Percentiles rank a stretch among this genome's conserved stretches.
Conservation (phyloP, 2,113 vertebrate species). For the Leiothrix lutea region DNA sequence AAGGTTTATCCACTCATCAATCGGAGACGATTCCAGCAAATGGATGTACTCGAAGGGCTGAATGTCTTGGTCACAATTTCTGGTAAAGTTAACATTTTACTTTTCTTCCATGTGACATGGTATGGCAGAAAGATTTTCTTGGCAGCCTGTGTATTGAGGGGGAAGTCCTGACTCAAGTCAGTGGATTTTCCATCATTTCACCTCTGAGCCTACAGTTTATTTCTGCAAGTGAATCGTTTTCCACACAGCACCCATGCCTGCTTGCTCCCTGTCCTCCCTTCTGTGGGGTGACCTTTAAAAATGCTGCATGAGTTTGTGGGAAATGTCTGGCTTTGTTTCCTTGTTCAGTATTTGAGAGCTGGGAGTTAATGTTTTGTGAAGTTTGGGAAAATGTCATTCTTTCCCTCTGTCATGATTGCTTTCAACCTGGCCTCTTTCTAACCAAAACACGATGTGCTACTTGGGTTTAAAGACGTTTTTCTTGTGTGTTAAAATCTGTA, state of each 20-base stretch:
- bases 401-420: background rate
- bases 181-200: slow-evolving; percentile 24
- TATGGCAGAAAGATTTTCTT: background rate
- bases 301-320: background rate
- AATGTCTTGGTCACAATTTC: slow-evolving; percentile 98
- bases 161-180: background rate
- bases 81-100: slow-evolving; percentile 69
- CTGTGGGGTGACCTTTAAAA: background rate
- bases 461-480: background rate
- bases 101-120: background rate
- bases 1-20: slow-evolving; percentile 98
- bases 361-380: background rate
- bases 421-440: background rate
- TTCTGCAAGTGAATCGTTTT: slow-evolving; percentile 18
- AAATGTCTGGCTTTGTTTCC: background rate
- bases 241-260: background rate
- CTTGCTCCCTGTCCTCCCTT: background rate
- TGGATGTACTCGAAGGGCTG: slow-evolving; percentile 97
- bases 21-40: slow-evolving; percentile 94
- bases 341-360: background rate
- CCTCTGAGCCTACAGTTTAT: background rate
- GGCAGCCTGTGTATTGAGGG: background rate
- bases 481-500: background rate
- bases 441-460: background rate
- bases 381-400: background rate